Conservation (phyloP, 2,113 vertebrate species). For the Callorhinus ursinus region DNA sequence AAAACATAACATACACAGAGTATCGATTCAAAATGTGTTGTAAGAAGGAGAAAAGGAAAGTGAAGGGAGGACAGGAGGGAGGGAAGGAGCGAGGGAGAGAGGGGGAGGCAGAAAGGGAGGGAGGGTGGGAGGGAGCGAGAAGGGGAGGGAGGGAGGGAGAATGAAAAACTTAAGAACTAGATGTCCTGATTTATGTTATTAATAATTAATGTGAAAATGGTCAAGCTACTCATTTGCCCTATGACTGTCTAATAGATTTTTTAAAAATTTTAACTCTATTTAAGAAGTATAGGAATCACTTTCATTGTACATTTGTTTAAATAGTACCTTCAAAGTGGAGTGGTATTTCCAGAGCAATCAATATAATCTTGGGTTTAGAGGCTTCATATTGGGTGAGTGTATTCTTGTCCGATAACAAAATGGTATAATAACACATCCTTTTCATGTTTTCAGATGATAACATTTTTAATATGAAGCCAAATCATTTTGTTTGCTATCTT, state of each 20-base stretch:
- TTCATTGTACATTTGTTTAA: background rate
- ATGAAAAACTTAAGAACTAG: background rate
- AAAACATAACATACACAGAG: background rate
- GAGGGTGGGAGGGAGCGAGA: too few species aligned
- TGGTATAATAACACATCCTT: background rate
- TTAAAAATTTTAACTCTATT: background rate
- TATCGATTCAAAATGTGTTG: background rate
- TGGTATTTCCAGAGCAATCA: background rate
- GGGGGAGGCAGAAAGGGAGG: accelerated
- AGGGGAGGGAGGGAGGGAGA: accelerated
- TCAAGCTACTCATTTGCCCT: background rate
- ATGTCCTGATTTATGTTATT: background rate
- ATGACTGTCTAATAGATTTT: background rate
- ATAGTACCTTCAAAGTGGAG: background rate
- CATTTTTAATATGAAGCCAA: background rate
- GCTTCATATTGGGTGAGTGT: background rate
- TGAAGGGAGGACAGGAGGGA: accelerated
- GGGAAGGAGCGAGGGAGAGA: accelerated
- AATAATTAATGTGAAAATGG: background rate
- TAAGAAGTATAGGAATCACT: background rate
- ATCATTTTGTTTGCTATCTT: background rate
- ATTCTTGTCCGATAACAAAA: constrained; percentile 10
- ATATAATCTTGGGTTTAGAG: background rate
- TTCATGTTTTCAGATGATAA: constrained; percentile 29
- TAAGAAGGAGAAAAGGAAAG: background rate